phyloP scores from a whole-genome alignment of 1,140 invertebrate species.

The Vollenhovia emeryi region DNA sequence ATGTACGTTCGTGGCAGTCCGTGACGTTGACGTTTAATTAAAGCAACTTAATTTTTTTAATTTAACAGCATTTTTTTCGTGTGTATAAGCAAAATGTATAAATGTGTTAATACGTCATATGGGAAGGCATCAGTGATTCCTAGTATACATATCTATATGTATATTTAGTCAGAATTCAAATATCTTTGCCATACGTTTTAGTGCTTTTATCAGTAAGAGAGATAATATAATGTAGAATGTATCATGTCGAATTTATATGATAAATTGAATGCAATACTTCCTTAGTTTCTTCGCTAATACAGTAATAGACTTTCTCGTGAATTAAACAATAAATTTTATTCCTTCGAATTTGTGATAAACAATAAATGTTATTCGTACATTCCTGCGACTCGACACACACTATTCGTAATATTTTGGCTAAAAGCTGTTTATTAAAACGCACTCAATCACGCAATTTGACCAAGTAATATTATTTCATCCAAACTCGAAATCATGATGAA shows the following conservation, averaged over 20 bases:
- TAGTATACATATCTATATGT: background rate
- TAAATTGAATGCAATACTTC: slow-evolving; percentile 6
- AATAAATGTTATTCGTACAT: background rate
- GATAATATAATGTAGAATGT: background rate
- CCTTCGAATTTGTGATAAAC: no score
- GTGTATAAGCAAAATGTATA: no score
- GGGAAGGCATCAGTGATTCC: no score
- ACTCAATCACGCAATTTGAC: background rate
- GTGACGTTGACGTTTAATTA: no score
- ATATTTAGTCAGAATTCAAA: background rate
- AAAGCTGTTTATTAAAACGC: slow-evolving; percentile 12
- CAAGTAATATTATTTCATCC: background rate
- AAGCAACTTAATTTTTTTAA: no score
- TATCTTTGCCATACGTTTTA: background rate
- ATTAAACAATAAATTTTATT: slow-evolving; percentile 27
- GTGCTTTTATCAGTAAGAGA: background rate
- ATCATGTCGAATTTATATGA: background rate
- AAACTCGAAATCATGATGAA: background rate
- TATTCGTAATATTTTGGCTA: slow-evolving; percentile 1
- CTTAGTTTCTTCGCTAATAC: slow-evolving; percentile 25
- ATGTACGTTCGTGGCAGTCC: no score
- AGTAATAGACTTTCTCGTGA: slow-evolving; percentile 18
- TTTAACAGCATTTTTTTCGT: no score
- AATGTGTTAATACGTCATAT: no score
- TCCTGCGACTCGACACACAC: background rate